Conservation (phyloP, 2,113 vertebrate genomes). For the Trichechus manatus region DNA sequence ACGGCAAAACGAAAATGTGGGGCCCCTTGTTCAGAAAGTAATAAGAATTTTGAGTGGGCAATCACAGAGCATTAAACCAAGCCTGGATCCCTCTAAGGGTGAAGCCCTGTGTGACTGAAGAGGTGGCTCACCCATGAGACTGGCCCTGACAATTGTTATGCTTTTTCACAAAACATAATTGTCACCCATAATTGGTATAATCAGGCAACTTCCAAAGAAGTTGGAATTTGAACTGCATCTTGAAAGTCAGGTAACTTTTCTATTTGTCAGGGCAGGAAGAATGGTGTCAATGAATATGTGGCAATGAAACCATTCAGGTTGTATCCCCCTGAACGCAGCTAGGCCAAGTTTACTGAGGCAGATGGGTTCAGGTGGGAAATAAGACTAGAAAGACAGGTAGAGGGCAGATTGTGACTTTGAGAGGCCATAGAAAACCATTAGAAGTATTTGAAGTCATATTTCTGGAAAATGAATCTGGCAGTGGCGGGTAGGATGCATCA, state of each 20-base stretch:
- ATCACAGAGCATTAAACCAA: background rate
- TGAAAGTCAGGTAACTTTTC: background rate
- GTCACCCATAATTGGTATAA: background rate
- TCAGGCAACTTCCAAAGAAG: background rate
- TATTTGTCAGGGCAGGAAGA: background rate
- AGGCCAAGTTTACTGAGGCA: background rate
- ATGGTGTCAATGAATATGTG: background rate
- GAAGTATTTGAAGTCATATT: background rate
- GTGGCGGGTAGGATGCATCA: background rate
- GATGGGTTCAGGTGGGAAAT: background rate
- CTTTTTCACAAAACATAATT: background rate
- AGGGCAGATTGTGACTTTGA: background rate
- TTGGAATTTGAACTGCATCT: background rate
- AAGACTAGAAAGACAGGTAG: background rate
- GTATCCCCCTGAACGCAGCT: background rate
- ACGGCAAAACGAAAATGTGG: background rate
- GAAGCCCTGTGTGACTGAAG: too few relatives aligned
- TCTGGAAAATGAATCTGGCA: background rate
- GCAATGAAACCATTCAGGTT: background rate
- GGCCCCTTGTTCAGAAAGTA: background rate
- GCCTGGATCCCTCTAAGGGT: background rate
- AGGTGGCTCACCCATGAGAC: fast-evolving
- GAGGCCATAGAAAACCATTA: background rate
- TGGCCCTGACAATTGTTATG: background rate
- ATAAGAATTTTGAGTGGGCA: background rate